Evolutionary conservation across 1,140 invertebrate genomes (phyloP), one percentile per base, ranked within the genome.

Genomic region (Globodera ellingtonae): DNA sequence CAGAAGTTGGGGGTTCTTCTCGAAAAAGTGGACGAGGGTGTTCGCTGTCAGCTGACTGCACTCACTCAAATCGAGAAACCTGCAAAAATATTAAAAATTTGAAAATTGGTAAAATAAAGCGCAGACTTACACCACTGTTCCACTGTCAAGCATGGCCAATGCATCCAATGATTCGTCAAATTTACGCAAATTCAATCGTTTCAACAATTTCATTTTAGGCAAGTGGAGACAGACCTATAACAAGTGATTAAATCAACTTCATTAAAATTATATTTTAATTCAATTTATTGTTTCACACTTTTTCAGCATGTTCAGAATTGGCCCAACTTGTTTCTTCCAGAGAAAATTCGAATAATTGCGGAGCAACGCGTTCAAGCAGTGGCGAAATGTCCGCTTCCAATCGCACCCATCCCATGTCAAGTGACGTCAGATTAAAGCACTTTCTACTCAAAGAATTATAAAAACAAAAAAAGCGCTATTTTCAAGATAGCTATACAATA

Each of bases 51-150:
- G n/a, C 46, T 71, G 50, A 10, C 21, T 50, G n/a, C 52, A 48
- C 35, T 67, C 77, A 46, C 84, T 85, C 50, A 83, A 21, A 66
- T 83, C 82, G 24, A 84, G 52, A 48, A n/a, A 52, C 72, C 83
- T 83, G 66, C 4, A 47, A 35, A 59, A 10, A 3, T 35, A 3
- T 24, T 10, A 71, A 79, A 35, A 21, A 69, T 4, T 8, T 4
- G 6, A 69, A 69, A 13, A 8, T 69, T 44, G 52, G 52, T 52
- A 52, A 52, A 8, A 9, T 79, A n/a, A 72, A 50, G n/a, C 44
- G 13, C 10, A 46, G 10, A 21, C 35, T 77, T 7, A 79, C 78
- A 65, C 78, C 56, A 77, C 9, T 24, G 59, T 35, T 15, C 74
- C 47, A 56, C 52, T 69, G 59, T 56, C 24, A 50, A 77, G 50